Percentiles rank a stretch among this genome's conserved stretches.
Conservation (phyloP, 1,140 invertebrate genomes). For the Drosophila takahashii region DNA sequence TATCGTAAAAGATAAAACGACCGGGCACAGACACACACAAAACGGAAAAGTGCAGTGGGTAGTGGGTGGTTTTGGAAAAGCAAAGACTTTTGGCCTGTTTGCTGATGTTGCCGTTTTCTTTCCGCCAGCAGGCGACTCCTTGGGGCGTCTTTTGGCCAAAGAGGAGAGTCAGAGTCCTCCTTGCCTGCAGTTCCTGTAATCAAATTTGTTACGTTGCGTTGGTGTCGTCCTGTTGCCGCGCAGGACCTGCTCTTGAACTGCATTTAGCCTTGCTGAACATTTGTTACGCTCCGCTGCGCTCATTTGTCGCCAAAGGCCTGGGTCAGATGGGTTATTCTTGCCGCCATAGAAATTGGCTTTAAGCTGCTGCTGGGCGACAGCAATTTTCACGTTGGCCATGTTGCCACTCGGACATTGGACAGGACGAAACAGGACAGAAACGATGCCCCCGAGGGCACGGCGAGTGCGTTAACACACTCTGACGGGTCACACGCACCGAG, state of each 20-base stretch:
- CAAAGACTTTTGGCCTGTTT: conserved; percentile 57
- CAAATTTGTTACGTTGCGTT: conserved; percentile 77
- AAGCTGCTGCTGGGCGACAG: conserved; percentile 30
- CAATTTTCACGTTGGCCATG: conserved; percentile 49
- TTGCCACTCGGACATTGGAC: conserved; percentile 11
- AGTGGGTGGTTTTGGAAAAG: conserved; percentile 20
- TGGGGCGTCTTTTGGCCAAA: conserved; percentile 43
- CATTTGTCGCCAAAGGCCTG: conserved; percentile 62
- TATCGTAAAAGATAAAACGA: conserved; percentile 41
- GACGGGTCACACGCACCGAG: conserved; percentile 28
- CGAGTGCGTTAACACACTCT: conserved; percentile 53
- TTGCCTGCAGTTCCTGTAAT: conserved; percentile 45
- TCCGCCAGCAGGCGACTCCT: conserved; percentile 31
- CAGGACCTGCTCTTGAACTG: conserved; percentile 26
- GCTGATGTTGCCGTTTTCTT: conserved; percentile 62
- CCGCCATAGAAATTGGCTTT: conserved; percentile 39
- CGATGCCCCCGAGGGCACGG: conserved; percentile 47
- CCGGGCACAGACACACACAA: conserved; percentile 1
- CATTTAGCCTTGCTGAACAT: conserved; percentile 31
- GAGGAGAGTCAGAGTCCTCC: neutral
- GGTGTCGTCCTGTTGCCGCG: conserved; percentile 11
- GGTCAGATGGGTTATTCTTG: conserved; percentile 16
- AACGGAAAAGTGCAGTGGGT: conserved; percentile 57
- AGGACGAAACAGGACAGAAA: conserved; percentile 10
- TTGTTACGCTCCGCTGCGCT: conserved; percentile 61